Evolutionary conservation across 2,888 invertebrate genomes (phyloP).

Genomic region (Tenthredo scrophulariae): DNA sequence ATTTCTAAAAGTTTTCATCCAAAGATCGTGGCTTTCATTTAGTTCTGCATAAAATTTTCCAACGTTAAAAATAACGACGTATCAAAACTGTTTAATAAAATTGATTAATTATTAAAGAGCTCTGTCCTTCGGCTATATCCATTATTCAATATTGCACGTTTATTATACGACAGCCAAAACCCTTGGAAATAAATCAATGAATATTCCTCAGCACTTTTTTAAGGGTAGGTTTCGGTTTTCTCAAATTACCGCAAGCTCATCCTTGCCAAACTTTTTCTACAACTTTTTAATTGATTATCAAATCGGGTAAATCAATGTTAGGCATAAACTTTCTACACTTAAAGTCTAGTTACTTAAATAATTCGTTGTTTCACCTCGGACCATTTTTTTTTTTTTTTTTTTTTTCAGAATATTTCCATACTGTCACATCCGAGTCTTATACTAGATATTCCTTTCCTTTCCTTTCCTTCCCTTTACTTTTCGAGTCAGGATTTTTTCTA

Average conservation of each 20-base stretch:
- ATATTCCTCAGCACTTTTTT: background rate
- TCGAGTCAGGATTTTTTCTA: conserved; percentile 10
- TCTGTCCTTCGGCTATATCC: too few relatives aligned
- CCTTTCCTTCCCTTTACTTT: background rate
- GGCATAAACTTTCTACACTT: background rate
- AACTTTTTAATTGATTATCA: background rate
- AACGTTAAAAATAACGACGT: background rate
- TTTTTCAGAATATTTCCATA: background rate
- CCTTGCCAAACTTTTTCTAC: background rate
- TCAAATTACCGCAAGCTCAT: background rate
- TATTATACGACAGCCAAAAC: too few relatives aligned
- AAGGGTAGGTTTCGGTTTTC: background rate
- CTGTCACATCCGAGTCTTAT: conserved; percentile 13
- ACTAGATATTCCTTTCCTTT: conserved; percentile 18
- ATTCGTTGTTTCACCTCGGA: background rate
- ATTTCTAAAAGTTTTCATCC: background rate
- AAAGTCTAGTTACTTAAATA: background rate
- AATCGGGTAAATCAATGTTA: background rate
- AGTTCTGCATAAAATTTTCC: background rate
- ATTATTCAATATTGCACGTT: too few relatives aligned
- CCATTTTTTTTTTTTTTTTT: background rate
- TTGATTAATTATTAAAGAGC: background rate
- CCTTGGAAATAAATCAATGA: background rate
- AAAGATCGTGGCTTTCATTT: background rate
- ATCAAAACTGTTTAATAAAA: background rate